Base-by-base conservation (phyloP, 2,797 vertebrate genomes). In the Microctenopoma stevenorrisi region DNA sequence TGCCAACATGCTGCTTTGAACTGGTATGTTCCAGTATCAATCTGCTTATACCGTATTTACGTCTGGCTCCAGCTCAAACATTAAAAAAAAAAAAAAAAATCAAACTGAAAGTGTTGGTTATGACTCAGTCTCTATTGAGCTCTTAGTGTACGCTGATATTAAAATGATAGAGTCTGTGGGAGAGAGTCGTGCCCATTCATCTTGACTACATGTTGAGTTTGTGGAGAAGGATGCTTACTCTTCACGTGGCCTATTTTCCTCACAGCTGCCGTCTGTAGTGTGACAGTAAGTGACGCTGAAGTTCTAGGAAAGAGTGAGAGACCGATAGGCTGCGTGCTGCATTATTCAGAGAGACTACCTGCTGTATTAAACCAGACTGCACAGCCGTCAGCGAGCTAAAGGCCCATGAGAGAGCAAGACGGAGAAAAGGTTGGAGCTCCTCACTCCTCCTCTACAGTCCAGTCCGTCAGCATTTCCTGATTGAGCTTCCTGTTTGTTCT, bases 271-370 rank as follows among this genome's bases (percentile, higher is more conserved):
- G 43, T 35, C 30, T 18, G 66, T 12, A 28, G 10, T 22, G 48
- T 13, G 40, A 64, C 64, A 50, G 76, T 11, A 35, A 60, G 60
- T 37, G 49, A 74, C 80, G 74, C 38, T 2, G 54, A 74, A 71
- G 57, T 60, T 72, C 64, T 42, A 47, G 37, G 67, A 74, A 60
- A 50, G 66, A 53, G 60, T 68, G 60, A 73, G 72, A 68, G 50
- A 71, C 54, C 55, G 71, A 76, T 69, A 65, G 64, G 46, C 59
- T 54, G 5, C n/a, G 53, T 48, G 50, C 71, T 80, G 75, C 72
- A 81, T 88, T 83, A 89, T 89, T 85, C 79, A 82, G 66, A 75
- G 64, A 75, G 64, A 71, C 70, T 42, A 53, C 73, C 74, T 72
- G 35, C 49, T 64, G 74, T 68, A 68, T 67, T 64, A 74, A 78